Conservation (phyloP, 2,113 vertebrate species). For the Eurystomus gularis region DNA sequence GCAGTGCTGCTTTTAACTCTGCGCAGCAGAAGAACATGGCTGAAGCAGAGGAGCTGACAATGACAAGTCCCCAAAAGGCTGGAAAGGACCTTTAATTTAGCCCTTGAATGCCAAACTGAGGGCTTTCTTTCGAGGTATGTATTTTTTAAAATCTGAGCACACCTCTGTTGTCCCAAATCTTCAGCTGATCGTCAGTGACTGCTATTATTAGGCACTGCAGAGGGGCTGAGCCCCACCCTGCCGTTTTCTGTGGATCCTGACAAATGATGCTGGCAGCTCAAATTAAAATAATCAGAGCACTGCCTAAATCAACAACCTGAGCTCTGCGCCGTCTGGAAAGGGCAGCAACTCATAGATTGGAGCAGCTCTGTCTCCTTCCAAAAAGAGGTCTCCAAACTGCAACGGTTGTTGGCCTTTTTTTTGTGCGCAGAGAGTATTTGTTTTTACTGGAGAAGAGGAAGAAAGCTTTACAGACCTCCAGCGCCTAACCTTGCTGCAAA, state of each 20-base stretch:
- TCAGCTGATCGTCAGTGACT: background rate
- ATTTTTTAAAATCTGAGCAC: background rate
- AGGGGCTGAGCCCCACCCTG: background rate
- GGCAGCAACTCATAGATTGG: background rate
- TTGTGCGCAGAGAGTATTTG: background rate
- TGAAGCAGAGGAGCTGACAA: background rate
- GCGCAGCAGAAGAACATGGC: background rate
- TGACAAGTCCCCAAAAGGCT: background rate
- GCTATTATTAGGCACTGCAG: slow-evolving; percentile 39
- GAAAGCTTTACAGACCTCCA: background rate
- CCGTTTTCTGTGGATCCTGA: slow-evolving; percentile 11
- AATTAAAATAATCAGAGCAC: slow-evolving; percentile 39
- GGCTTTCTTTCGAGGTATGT: background rate
- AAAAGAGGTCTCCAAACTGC: background rate
- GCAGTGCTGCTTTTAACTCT: background rate
- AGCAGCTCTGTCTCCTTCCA: background rate
- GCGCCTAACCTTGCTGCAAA: background rate
- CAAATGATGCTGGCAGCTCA: background rate
- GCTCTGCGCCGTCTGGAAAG: background rate
- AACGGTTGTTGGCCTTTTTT: background rate
- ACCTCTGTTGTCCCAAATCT: background rate
- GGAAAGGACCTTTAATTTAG: background rate
- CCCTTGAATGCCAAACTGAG: background rate
- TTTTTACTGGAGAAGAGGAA: background rate
- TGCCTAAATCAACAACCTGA: slow-evolving; percentile 15